Base-by-base conservation (phyloP, 2,113 vertebrate genomes). In the Neofelis nebulosa region DNA sequence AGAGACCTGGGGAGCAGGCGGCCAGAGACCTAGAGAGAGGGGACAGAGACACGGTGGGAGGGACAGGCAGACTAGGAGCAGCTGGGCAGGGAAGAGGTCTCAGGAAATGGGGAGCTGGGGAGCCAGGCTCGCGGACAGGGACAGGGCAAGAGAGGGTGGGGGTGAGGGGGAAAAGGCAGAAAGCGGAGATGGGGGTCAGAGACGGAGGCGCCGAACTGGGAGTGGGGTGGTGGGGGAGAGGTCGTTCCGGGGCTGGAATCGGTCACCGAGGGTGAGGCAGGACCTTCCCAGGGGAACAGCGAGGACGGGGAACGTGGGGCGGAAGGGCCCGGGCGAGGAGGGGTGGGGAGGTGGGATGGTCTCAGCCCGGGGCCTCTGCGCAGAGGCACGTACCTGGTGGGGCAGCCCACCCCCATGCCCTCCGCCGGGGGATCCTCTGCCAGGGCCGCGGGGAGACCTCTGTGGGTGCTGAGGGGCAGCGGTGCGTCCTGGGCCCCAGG, bases 391-490 rank as follows among this genome's bases (percentile, higher is more conserved):
- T 98, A 97, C 97, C 97, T 98, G 96, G 71, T 33, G 92, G 95
- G 97, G 94, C 71, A 0, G 95, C 97, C 97, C 94, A 96, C 95
- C 96, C 97, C 97, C 97, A 97, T 97, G 81, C 66, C 91, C 94
- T 87, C 87, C 0, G 4, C 89, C 0, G 55, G 86, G 94, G 93
- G 87, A 15, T 93, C 89, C 61, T 91, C 82, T 21, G 74, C 33
- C 57, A 1, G 45, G 92, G 48, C 66, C 27, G 36, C 27, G 33
- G 94, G 63, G 84, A 71, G 18, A 76, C 29, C 89, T 91, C 57
- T 74, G 80, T n/a, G 76, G 91, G 41, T 41, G 76, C 95, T 29
- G 63, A 76, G 65, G 91, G 55, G 55, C 90, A 85, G 82, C 0
- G 0, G 66, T 78, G 78, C 10, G 81, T 95, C 85, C 84, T 33